Conservation (phyloP, 2,888 invertebrate species). For the Oeneis ivallda region DNA sequence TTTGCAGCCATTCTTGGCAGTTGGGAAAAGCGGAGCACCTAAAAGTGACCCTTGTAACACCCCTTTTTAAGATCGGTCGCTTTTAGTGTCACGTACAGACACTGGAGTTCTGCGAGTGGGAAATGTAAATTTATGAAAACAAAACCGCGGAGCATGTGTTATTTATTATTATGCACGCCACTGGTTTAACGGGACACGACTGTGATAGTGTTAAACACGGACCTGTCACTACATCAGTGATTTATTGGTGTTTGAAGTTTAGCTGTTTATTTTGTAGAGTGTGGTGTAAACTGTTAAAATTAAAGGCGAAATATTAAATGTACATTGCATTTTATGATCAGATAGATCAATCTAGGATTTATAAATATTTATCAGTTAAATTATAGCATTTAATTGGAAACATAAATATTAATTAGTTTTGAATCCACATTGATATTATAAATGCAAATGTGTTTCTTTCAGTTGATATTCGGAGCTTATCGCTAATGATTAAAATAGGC, state of each 20-base stretch:
- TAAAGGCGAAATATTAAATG: background rate
- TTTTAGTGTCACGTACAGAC: slow-evolving; percentile 61
- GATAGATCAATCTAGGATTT: background rate
- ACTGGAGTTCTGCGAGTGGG: slow-evolving; percentile 25
- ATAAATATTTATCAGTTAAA: background rate
- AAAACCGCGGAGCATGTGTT: slow-evolving; percentile 15
- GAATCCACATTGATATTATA: too few species aligned
- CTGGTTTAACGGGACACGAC: slow-evolving; percentile 1
- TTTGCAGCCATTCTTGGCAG: slow-evolving; percentile 65
- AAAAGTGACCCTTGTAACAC: slow-evolving; percentile 71
- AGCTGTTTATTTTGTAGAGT: background rate
- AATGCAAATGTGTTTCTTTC: too few species aligned
- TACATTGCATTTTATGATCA: background rate
- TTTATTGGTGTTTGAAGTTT: slow-evolving; percentile 7
- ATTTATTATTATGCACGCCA: slow-evolving; percentile 7
- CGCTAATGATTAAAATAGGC: too few species aligned
- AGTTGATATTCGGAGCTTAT: too few species aligned
- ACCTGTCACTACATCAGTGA: background rate
- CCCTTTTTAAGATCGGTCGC: slow-evolving; percentile 61
- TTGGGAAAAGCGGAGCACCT: slow-evolving; percentile 57
- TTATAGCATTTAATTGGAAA: background rate
- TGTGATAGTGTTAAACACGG: background rate
- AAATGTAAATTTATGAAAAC: slow-evolving; percentile 33
- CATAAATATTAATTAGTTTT: background rate
- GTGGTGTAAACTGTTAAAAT: background rate